These are phyloP conservation scores for Labeo calbasu DNA, from an alignment of 2,797 vertebrate genomes.

Conservation along the genomic window DNA sequence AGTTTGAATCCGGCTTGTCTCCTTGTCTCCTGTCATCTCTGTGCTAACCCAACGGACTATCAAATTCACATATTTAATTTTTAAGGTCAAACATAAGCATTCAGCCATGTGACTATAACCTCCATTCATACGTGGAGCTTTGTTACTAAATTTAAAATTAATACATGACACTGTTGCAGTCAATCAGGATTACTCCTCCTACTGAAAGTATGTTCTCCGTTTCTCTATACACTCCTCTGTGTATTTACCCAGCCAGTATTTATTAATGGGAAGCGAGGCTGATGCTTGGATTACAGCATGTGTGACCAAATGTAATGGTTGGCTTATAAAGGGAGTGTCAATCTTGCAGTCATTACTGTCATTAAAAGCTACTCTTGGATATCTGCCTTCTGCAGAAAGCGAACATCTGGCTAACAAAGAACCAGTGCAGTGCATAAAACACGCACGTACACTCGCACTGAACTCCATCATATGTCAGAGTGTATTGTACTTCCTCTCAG, in stretches of 20 bases:
- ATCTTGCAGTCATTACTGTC: slow-evolving; percentile 10
- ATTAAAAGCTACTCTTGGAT: background rate
- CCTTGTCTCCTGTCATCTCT: background rate
- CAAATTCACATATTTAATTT: background rate
- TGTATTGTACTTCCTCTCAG: slow-evolving; percentile 49
- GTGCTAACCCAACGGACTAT: no score
- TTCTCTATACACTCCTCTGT: background rate
- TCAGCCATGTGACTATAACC: background rate
- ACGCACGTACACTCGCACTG: slow-evolving; percentile 4
- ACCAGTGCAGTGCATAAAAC: background rate
- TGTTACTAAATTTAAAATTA: slow-evolving; percentile 14
- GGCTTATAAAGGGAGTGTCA: background rate
- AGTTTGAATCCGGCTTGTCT: no score
- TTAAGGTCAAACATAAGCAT: background rate
- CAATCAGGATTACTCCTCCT: slow-evolving; percentile 9
- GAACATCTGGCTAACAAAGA: slow-evolving; percentile 21
- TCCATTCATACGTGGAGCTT: background rate
- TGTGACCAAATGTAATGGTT: slow-evolving; percentile 13
- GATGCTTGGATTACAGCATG: slow-evolving; percentile 5
- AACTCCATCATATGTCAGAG: slow-evolving; percentile 47
- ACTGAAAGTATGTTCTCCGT: background rate
- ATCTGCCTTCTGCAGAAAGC: background rate
- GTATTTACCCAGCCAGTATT: slow-evolving; percentile 20
- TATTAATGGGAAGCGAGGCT: slow-evolving; percentile 16
- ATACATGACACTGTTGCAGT: slow-evolving; percentile 33